A percentile compares a stretch with the other conserved stretches of the same genome.
Evolutionary conservation across 2,797 vertebrate species (phyloP).

Genomic region (Pseudochromis fuscus): DNA sequence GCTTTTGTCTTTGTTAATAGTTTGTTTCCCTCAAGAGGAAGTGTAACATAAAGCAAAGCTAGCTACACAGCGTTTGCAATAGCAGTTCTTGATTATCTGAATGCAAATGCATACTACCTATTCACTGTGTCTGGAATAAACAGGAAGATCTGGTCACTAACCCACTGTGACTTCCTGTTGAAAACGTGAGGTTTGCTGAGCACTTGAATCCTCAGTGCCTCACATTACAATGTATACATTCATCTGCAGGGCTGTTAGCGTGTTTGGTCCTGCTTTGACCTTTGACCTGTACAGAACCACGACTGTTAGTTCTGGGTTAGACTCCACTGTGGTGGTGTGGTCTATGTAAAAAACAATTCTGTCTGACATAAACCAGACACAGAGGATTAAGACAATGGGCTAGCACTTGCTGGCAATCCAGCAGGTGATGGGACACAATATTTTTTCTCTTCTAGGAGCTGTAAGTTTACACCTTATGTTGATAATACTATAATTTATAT

Average conservation of each 20-base stretch:
- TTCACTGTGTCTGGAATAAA: constrained; percentile 62
- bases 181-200: constrained; percentile 17
- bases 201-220: constrained; percentile 45
- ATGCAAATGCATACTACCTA: constrained; percentile 57
- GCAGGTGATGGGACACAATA: constrained; percentile 28
- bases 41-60: neutral
- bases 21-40: constrained; percentile 13
- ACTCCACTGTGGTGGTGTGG: neutral
- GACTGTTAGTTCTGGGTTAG: constrained; percentile 3
- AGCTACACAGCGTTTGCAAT: constrained; percentile 16
- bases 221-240: constrained; percentile 25
- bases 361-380: constrained; percentile 8
- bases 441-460: constrained; percentile 37
- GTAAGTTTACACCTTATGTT: constrained; percentile 67
- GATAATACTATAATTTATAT: constrained; percentile 76
- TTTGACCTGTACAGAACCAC: constrained; percentile 13
- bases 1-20: neutral
- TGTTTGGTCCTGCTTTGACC: constrained; percentile 23
- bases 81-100: constrained; percentile 24
- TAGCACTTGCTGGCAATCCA: constrained; percentile 30
- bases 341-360: constrained; percentile 3
- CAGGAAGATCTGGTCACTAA: constrained; percentile 43
- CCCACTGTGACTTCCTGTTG: constrained; percentile 45
- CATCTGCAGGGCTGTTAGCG: constrained; percentile 18
- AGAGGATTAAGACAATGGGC: constrained; percentile 20